phyloP scores from a whole-genome alignment of 2,888 invertebrate genomes.

The Ophion slaviceki region DNA sequence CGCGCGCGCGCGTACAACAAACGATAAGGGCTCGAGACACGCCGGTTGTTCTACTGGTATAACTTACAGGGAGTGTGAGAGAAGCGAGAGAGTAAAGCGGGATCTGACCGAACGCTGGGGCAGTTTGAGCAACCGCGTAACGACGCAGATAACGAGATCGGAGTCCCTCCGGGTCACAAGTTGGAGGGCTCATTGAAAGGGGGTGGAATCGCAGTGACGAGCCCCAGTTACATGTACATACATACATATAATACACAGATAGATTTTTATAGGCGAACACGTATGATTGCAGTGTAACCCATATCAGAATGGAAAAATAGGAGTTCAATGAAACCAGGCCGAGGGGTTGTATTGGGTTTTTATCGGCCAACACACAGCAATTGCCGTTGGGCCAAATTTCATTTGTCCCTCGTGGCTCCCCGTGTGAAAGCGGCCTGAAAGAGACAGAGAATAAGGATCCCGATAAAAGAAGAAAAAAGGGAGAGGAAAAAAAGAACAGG shows the following conservation, averaged over 20 bases:
- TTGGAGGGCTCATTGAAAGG: constrained; percentile 53
- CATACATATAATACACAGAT: constrained; percentile 22
- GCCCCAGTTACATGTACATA: neutral
- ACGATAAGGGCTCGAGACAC: constrained; percentile 61
- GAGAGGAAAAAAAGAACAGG: constrained; percentile 32
- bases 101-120: constrained; percentile 19
- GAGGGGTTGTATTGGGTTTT: constrained; percentile 49
- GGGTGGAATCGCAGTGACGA: constrained; percentile 52
- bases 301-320: constrained; percentile 41
- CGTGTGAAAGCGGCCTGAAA: constrained; percentile 5
- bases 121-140: constrained; percentile 63
- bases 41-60: constrained; percentile 53
- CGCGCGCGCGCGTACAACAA: constrained; percentile 4
- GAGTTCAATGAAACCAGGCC: constrained; percentile 35
- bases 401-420: constrained; percentile 48
- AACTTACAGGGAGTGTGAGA: neutral
- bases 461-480: constrained; percentile 28
- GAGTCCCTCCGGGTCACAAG: constrained; percentile 61
- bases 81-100: constrained; percentile 23
- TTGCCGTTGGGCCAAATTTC: constrained; percentile 54
- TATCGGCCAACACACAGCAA: constrained; percentile 56
- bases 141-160: constrained; percentile 66
- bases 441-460: constrained; percentile 18
- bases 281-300: constrained; percentile 5
- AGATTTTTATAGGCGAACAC: constrained; percentile 6